Percentiles rank a stretch among this genome's conserved stretches.
These are phyloP conservation scores for Sebastolobus altivelis DNA, from an alignment of 2,797 vertebrate genomes.

Conservation along the genomic window DNA sequence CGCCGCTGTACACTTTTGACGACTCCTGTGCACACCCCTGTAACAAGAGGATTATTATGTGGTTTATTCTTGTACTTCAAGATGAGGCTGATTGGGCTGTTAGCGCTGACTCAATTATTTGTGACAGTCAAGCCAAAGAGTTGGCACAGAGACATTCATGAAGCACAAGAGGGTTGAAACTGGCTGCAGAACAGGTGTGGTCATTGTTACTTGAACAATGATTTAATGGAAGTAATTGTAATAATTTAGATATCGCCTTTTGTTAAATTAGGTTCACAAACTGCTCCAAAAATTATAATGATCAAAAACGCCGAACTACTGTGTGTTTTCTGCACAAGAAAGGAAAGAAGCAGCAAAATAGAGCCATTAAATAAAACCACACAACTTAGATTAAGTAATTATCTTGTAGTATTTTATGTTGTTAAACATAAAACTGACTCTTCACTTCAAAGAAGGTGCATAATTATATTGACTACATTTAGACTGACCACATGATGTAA, in stretches of 20 bases:
- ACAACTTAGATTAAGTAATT: background rate
- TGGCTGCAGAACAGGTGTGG: background rate
- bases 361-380: background rate
- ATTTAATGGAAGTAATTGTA: background rate
- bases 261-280: background rate
- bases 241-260: background rate
- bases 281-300: background rate
- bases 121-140: background rate
- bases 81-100: conserved; percentile 3
- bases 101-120: background rate
- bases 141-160: background rate
- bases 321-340: background rate
- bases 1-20: background rate
- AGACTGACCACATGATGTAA: background rate
- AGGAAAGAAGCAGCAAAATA: background rate
- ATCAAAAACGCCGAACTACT: background rate
- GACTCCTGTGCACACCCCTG: background rate
- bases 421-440: background rate
- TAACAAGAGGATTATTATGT: background rate
- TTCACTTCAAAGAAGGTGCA: background rate
- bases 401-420: background rate
- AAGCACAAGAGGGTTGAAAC: background rate
- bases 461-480: background rate
- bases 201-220: background rate
- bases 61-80: conserved; percentile 11